Percentiles rank a stretch among this genome's conserved stretches.
phyloP scores from a whole-genome alignment of 2,888 invertebrate species.

The Petrolisthes manimaculis region DNA sequence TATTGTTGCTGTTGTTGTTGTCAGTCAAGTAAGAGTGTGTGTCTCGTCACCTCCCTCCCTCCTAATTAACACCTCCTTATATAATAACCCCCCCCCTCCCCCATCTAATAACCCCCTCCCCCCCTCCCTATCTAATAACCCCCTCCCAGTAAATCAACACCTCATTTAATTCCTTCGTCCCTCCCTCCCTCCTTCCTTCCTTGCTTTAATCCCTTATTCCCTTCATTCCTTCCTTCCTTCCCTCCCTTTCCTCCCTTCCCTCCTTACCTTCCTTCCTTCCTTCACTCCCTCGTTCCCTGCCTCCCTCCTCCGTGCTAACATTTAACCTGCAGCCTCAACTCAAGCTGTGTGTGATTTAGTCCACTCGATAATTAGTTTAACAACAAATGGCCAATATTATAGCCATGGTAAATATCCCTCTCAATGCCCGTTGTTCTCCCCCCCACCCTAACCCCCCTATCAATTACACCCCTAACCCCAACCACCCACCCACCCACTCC shows the following conservation, averaged over 20 bases:
- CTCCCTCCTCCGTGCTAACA: neutral
- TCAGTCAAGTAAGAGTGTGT: neutral
- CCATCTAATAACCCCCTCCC: neutral
- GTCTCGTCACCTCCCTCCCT: neutral
- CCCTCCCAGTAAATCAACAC: neutral
- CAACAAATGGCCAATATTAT: slow-evolving; percentile 22
- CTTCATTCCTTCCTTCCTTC: neutral
- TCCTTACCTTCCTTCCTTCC: neutral
- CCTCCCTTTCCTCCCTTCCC: neutral
- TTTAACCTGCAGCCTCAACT: neutral
- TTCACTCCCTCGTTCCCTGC: neutral
- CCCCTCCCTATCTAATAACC: neutral
- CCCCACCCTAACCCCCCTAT: neutral
- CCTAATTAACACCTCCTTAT: neutral
- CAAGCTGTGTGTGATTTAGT: slow-evolving; percentile 20
- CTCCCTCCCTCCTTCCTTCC: neutral
- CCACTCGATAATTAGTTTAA: slow-evolving; percentile 33
- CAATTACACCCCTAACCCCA: neutral
- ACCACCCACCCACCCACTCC: neutral
- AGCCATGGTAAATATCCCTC: slow-evolving; percentile 22
- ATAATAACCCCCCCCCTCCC: neutral
- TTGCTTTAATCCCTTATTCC: neutral
- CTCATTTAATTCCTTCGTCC: neutral
- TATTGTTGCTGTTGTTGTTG: neutral
- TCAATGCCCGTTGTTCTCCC: neutral